Conservation (phyloP, 2,888 invertebrate species). For the Petrolisthes manimaculis region DNA sequence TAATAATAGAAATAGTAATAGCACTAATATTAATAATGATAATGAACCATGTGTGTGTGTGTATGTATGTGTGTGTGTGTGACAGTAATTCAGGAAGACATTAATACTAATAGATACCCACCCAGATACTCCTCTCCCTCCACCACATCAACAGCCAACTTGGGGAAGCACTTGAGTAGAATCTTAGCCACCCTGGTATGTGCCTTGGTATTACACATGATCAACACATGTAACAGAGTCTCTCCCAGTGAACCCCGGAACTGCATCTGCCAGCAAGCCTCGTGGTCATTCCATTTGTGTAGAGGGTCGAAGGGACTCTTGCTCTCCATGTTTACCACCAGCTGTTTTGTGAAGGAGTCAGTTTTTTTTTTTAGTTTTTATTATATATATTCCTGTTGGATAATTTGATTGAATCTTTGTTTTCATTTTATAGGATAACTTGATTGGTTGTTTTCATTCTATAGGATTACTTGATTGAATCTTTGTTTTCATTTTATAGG, state of each 20-base stretch:
- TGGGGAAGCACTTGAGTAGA: constrained; percentile 90
- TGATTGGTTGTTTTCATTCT: too few relatives aligned
- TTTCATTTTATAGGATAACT: too few relatives aligned
- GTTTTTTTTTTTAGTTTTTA: too few relatives aligned
- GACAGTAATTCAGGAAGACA: neutral
- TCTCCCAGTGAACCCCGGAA: constrained; percentile 95
- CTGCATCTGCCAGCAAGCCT: constrained; percentile 98
- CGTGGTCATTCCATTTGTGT: constrained; percentile 89
- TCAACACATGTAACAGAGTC: constrained; percentile 91
- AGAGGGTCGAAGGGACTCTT: constrained; percentile 87
- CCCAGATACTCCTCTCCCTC: constrained; percentile 98
- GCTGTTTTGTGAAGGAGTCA: constrained; percentile 16
- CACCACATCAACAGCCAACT: constrained; percentile 90
- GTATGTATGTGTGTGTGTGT: neutral
- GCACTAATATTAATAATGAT: neutral
- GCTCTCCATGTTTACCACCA: constrained; percentile 58
- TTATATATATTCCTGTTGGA: too few relatives aligned
- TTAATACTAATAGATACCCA: constrained; percentile 69
- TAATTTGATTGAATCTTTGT: too few relatives aligned
- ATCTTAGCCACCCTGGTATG: constrained; percentile 89
- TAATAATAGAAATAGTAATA: neutral
- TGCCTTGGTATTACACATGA: constrained; percentile 90
- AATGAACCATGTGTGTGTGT: neutral
- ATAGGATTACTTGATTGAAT: too few relatives aligned
- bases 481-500: too few relatives aligned